These are phyloP conservation scores for Takifugu ocellatus DNA, from an alignment of 2,797 vertebrate species.

Conservation along the genomic window DNA sequence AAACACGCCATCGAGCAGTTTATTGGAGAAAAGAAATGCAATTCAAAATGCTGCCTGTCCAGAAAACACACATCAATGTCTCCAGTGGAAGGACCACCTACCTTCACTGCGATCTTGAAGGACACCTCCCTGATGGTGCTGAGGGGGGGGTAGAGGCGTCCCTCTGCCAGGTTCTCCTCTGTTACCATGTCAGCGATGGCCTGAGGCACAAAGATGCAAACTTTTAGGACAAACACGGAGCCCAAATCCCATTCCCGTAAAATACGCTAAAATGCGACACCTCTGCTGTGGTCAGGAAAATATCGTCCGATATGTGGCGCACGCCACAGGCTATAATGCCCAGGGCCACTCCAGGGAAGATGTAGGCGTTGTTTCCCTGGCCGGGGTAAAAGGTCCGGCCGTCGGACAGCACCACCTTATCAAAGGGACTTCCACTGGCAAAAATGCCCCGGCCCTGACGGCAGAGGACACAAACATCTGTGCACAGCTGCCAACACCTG, in stretches of 20 bases:
- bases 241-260: not conserved
- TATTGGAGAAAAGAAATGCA: too few relatives aligned
- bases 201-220: constrained; percentile 63
- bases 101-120: constrained; percentile 93
- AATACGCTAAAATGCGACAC: constrained; percentile 64
- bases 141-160: constrained; percentile 92
- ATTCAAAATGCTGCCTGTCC: too few relatives aligned
- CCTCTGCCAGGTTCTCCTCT: constrained; percentile 89
- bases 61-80: too few relatives aligned
- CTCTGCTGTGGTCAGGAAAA: constrained; percentile 96
- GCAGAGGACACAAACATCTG: not conserved
- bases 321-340: constrained; percentile 88
- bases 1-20: not conserved
- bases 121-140: constrained; percentile 91
- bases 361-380: constrained; percentile 96
- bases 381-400: constrained; percentile 92
- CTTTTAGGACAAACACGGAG: not conserved
- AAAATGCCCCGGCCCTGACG: constrained; percentile 91
- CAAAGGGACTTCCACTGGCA: constrained; percentile 93
- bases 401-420: constrained; percentile 85
- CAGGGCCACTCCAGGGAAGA: constrained; percentile 94
- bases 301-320: constrained; percentile 90
- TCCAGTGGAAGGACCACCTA: constrained; percentile 44
- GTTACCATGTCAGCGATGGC: constrained; percentile 90
- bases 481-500: not conserved